phyloP scores from a whole-genome alignment of 2,888 invertebrate genomes.

The Tipula confusa region DNA sequence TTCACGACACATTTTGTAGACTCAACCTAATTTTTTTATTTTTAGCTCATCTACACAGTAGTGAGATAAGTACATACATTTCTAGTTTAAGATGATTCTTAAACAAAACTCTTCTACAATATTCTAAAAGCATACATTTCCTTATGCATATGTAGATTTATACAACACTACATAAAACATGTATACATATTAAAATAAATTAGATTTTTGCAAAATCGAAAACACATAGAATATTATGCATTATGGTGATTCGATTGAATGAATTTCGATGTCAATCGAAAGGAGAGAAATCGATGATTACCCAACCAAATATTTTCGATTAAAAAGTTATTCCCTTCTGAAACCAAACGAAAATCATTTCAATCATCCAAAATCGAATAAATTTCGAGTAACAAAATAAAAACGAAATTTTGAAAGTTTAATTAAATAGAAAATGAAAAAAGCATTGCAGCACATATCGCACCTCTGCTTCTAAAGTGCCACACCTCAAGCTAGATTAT shows the following conservation, averaged over 20 bases:
- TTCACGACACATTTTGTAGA: neutral
- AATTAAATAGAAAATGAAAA: neutral
- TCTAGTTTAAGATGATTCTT: neutral
- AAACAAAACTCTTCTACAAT: neutral
- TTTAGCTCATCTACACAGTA: neutral
- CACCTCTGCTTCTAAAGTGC: too few relatives aligned
- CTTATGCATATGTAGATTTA: neutral
- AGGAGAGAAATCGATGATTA: neutral
- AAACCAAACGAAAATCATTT: neutral
- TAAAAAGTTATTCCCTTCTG: neutral
- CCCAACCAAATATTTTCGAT: neutral
- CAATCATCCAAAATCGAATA: neutral
- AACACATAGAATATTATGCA: neutral
- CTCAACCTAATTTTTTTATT: neutral
- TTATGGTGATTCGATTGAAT: neutral
- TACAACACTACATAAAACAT: neutral
- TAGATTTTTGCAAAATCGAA: neutral
- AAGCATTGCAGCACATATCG: too few relatives aligned
- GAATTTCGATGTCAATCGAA: neutral
- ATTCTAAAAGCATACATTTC: neutral
- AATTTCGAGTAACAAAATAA: neutral
- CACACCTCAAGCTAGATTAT: too few relatives aligned
- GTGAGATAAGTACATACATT: too few relatives aligned
- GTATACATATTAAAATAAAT: neutral
- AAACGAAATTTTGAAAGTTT: neutral